Base-by-base conservation (phyloP, 2,888 invertebrate species). In the Orthosia incerta region DNA sequence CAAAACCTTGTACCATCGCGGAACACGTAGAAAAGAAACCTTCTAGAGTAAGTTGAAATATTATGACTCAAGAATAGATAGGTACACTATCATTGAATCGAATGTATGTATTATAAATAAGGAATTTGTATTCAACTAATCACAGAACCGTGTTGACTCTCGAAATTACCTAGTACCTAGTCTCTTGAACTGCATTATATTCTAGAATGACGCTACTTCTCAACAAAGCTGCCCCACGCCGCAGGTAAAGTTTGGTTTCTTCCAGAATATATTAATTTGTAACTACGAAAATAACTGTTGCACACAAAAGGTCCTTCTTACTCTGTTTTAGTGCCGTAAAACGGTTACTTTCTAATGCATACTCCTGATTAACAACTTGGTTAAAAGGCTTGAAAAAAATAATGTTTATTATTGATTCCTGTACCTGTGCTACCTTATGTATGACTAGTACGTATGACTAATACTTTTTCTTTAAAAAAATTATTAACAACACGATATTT, bases 261-360 rank as follows among this genome's bases (percentile, higher is more conserved):
- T 82, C 83, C 76, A 85, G 86, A 85, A 82, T 57, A 51, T 50
- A 73, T 15, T 0, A 20, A 68, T 70, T 60, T 67, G 60, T 73
- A 60, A 65, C 51, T 59, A 39, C 57, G 57, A 69, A 46, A 9
- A 39, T 39, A 74, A 18, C 56, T 62, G 59, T 50, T 74, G 62
- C 64, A 64, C 55, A 62, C 39, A 39, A 39, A 9, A 9, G 39
- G 39, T 39, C 9, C 39, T 39, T 39, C 39, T 39, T 39, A 9
- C 7, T 9, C 39, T 1, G 39, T 39, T 9, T 9, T 39, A 39
- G 39, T 39, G 39, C 9, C 39, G 39, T 39, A 39, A 7, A 9
- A 9, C 39, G 9, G 39, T 39, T 9, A 39, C 39, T 39, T 39
- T 39, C 39, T 39, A 39, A 31, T 7, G 7, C 39, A 39, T 39